phyloP scores from a whole-genome alignment of 1,140 invertebrate genomes.

The Calycopis cecrops region DNA sequence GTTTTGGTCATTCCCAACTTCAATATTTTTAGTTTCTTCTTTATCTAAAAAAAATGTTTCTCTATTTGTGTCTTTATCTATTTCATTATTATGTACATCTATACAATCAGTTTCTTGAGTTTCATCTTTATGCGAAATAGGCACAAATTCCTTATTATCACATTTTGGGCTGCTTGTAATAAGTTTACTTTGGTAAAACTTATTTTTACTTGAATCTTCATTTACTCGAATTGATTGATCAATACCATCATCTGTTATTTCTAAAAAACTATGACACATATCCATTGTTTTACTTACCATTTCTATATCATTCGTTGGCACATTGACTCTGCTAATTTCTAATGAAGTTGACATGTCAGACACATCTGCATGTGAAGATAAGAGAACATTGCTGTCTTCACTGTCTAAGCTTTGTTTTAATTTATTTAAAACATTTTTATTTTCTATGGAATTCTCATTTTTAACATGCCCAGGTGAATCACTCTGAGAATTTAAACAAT shows the following conservation, averaged over 20 bases:
- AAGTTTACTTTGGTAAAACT: background rate
- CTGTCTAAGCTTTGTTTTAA: slow-evolving; percentile 1
- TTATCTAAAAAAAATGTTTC: too few species aligned
- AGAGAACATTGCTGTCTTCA: background rate
- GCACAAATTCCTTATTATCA: background rate
- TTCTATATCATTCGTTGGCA: background rate
- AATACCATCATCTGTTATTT: background rate
- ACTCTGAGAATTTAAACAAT: too few species aligned
- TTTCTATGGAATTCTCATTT: background rate
- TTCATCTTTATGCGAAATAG: too few species aligned
- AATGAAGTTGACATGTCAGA: slow-evolving; percentile 1
- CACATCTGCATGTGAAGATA: background rate
- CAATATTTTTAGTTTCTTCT: too few species aligned
- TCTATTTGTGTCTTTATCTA: too few species aligned
- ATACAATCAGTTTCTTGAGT: background rate
- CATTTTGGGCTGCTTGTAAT: background rate
- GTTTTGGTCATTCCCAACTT: too few species aligned
- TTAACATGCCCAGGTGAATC: background rate
- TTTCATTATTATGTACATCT: background rate
- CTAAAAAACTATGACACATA: background rate
- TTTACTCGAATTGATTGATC: background rate
- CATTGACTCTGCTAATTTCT: background rate
- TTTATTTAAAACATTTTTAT: slow-evolving; percentile 5
- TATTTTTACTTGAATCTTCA: background rate
- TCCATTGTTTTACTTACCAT: background rate